Percentiles rank a stretch among this genome's conserved stretches.
phyloP scores from a whole-genome alignment of 2,888 invertebrate species.

The Hypolimnas misippus region DNA sequence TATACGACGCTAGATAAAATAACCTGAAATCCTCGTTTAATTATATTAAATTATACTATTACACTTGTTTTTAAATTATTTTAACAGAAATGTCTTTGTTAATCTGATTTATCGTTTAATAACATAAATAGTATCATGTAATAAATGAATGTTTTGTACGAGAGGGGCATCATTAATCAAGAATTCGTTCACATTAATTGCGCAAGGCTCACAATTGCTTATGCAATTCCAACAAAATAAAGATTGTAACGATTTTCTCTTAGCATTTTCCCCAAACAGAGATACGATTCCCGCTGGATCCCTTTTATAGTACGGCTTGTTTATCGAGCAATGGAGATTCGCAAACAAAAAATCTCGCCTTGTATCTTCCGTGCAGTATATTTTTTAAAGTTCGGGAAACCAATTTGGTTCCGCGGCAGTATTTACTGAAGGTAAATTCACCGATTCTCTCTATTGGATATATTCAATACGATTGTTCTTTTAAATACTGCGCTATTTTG shows the following conservation, averaged over 20 bases:
- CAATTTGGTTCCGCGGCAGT: constrained; percentile 51
- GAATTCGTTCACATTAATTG: constrained; percentile 52
- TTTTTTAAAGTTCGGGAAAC: constrained; percentile 56
- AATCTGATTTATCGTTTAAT: too few relatives aligned
- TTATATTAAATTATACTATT: too few relatives aligned
- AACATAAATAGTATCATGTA: too few relatives aligned
- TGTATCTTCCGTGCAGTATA: constrained; percentile 52
- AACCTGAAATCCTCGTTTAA: too few relatives aligned
- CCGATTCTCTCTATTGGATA: constrained; percentile 37
- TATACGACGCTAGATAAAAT: constrained; percentile 18
- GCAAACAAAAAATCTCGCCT: constrained; percentile 55
- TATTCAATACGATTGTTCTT: constrained; percentile 29
- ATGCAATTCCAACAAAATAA: constrained; percentile 47
- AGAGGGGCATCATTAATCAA: constrained; percentile 42
- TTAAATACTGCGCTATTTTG: constrained; percentile 26
- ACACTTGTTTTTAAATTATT: too few relatives aligned
- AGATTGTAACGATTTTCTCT: constrained; percentile 53
- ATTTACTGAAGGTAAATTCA: constrained; percentile 43
- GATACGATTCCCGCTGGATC: constrained; percentile 56
- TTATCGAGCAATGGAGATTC: constrained; percentile 60
- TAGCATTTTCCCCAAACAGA: constrained; percentile 58
- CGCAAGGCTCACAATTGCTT: constrained; percentile 43
- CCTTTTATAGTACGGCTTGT: constrained; percentile 61
- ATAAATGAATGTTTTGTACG: background rate
- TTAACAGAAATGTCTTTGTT: too few relatives aligned